Evolutionary conservation across 2,113 vertebrate genomes (phyloP), one percentile per base, ranked within the genome.

Genomic region (Silurus glanis): DNA sequence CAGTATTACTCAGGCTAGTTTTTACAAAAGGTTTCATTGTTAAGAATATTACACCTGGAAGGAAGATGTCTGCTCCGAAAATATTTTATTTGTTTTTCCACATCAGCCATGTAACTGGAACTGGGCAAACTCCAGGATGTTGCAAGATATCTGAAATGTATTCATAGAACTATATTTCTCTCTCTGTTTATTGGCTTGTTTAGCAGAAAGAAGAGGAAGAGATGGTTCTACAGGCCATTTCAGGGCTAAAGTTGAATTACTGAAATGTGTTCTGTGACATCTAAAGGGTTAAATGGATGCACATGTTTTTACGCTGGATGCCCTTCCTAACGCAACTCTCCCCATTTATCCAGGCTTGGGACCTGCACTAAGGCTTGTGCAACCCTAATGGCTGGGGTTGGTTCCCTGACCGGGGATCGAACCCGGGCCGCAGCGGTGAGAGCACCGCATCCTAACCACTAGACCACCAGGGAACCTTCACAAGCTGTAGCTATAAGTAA

Each of bases 61-160:
- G 49, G 23, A 85, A 55, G 21, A 66, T 55, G 23, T 59, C 21
- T 25, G 10, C 23, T 85, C 2, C 12, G 28, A 83, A 55, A 53
- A 21, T 12, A 9, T 7, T 56, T 53, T 45, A 37, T 47, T 55
- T 84, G 71, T 64, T 62, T 47, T 47, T 21, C 16, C 16, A 58
- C 21, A 28, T 51, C 23, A 64, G 53, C 17, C 62, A 7, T 37
- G 47, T 61, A 61, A 76, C 58, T 21, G 53, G 53, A 59, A 56
- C 28, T 37, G 49, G 16, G 19, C 17, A 79, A 25, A 85, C 16
- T 56, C 49, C 47, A 85, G 74, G 19, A 67, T 79, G 74, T 79
- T 66, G 67, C 62, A 79, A 67, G 17, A 79, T 79, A 21, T 66
- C 45, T 21, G n/a, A 5, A 64, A 53, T 51, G 14, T 84, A 37